Evolutionary conservation across 2,797 vertebrate species (phyloP), one percentile per base, ranked within the genome.

Genomic region (Champsocephalus gunnari): DNA sequence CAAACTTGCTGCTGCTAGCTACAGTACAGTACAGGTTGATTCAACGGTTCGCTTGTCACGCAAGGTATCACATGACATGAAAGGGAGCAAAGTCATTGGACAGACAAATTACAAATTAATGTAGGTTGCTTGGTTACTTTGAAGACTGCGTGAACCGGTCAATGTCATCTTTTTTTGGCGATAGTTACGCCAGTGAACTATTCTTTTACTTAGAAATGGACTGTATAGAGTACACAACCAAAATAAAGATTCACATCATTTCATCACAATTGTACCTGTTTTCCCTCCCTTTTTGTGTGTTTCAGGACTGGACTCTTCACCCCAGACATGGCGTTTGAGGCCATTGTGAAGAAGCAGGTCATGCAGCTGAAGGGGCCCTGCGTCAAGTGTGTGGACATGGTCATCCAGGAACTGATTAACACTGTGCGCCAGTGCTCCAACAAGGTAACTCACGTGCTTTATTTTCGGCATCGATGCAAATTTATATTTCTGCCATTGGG

Each of bases 261-360:
- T 61, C 32, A 48, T 45, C 51, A 16, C 10, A 9, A 9, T n/a
- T 54, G 41, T 11, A 16, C n/a, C 3, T 21, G 28, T 44, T 28
- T 66, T 48, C 19, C 71, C n/a, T 10, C 59, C 13, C 50, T 81
- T 41, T 60, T 72, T 24, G 5, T 69, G 75, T 17, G 3, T 34
- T 73, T 38, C 77, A 96, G 95, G 89, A 96, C 95, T 24, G 95
- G 95, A 45, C 90, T 99, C 80, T 99, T 99, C 85, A 99, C 98
- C 56, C 98, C 98, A 38, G 98, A 99, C 86, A 98, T 98, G 97
- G 98, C 98, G 0, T 99, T 99, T 75, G 97, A 99, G 92, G 97
- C 98, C 13, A 99, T 99, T 43, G 98, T 99, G 81, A 99, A 99
- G 93, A 99, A 99, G 86, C 98, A 98, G 90, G 88, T 99, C 4